These are phyloP conservation scores for Struthidea cinerea DNA, from an alignment of 2,113 vertebrate genomes.

Conservation along the genomic window DNA sequence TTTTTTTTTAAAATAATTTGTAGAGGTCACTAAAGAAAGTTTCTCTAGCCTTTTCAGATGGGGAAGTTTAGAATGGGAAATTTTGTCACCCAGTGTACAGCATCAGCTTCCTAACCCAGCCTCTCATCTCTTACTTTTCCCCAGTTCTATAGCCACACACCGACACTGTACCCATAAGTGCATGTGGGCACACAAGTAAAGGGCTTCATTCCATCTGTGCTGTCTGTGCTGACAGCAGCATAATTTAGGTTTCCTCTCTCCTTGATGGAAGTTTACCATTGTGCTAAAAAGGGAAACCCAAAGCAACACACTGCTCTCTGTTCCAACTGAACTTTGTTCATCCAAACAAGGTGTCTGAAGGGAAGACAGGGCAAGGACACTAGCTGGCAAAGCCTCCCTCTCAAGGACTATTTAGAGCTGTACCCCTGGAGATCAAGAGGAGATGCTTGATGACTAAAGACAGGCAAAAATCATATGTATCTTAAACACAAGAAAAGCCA, in stretches of 20 bases:
- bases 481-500: background rate
- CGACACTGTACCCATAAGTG: background rate
- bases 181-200: background rate
- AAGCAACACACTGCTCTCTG: background rate
- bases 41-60: background rate
- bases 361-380: background rate
- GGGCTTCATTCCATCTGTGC: background rate
- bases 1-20: background rate
- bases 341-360: background rate
- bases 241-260: background rate
- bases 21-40: background rate
- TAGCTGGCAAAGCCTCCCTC: background rate
- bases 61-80: background rate
- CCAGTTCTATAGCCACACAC: background rate
- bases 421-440: background rate
- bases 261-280: background rate
- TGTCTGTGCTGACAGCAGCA: background rate
- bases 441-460: background rate
- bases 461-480: background rate
- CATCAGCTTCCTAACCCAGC: background rate
- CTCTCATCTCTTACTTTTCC: background rate
- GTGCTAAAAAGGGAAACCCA: background rate
- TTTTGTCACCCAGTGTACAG: background rate
- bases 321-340: constrained; percentile 3
- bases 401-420: background rate